Evolutionary conservation across 2,113 vertebrate genomes (phyloP), one percentile per base, ranked within the genome.

Genomic region (Guaruba guarouba): DNA sequence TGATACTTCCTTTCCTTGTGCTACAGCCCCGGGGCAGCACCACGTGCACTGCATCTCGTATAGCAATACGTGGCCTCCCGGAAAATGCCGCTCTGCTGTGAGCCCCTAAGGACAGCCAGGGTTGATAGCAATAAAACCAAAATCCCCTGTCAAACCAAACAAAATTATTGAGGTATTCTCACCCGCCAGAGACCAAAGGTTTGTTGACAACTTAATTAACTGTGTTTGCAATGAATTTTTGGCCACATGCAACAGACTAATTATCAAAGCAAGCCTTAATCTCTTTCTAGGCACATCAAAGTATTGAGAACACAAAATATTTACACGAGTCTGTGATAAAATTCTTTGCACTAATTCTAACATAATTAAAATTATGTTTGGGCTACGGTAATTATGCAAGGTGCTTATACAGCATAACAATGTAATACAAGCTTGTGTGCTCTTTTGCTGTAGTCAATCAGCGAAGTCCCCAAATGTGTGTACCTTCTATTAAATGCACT

Each of bases 341-440:
- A 95, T 94, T 96, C 85, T 96, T 97, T 93, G 88, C 93, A 82
- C 92, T 97, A 97, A 97, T 95, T 97, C 97, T 96, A 95, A 95
- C 84, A 97, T 96, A 97, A 97, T 97, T 97, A 96, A 97, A 97
- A 94, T 96, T 87, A 97, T 83, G 84, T 93, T 91, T 25, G 75
- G 78, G 75, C 91, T 95, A 90, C 92, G 89, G 81, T 96, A 96
- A 96, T 96, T 97, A 95, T 80, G 76, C 82, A 90, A 94, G 87
- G 86, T 95, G 70, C 82, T 96, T 90, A 91, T 67, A 54, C 44
- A 70, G 90, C 94, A 90, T 83, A 91, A 92, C 89, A 96, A 70
- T 59, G 35, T 74, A 95, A 88, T 84, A 86, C 69, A 69, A 95
- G 67, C 67, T 2, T 1, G 31, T 33, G 27, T 24, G 61, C 59